Evolutionary conservation across 92 coral and sea anemone genomes (phyloP).

Genomic region (Pocillopora grandis): DNA sequence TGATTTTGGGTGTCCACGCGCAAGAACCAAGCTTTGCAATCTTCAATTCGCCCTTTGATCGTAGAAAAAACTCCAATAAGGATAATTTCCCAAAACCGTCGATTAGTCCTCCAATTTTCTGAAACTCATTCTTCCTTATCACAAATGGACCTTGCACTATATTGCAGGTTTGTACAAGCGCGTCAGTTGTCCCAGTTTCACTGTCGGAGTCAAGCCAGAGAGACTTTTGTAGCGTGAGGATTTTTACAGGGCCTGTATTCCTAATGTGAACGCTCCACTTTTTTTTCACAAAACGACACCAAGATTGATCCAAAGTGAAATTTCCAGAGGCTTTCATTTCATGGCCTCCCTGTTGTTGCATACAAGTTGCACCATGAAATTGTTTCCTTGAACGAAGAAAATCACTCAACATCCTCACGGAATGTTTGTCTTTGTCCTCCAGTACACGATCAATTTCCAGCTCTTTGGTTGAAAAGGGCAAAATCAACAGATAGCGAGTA

Average conservation of each 20-base stretch:
- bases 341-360: neutral
- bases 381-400: slow-evolving; percentile 11
- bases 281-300: slow-evolving; percentile 66
- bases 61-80: slow-evolving; percentile 64
- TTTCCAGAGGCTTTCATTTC: neutral
- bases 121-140: slow-evolving; percentile 47
- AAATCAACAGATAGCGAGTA: neutral
- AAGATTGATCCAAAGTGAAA: slow-evolving; percentile 13
- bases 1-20: slow-evolving; percentile 26
- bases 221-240: neutral
- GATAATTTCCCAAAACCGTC: slow-evolving; percentile 46
- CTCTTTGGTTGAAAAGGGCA: neutral
- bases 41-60: slow-evolving; percentile 55
- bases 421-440: neutral
- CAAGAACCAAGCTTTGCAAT: slow-evolving; percentile 54
- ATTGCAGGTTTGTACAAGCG: slow-evolving; percentile 28
- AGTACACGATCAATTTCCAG: neutral
- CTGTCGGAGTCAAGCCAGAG: neutral
- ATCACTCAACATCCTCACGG: neutral
- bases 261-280: slow-evolving; percentile 66
- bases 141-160: slow-evolving; percentile 53
- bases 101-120: slow-evolving; percentile 39
- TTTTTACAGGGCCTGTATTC: slow-evolving; percentile 23
- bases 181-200: neutral
- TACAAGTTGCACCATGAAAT: slow-evolving; percentile 21